These are phyloP conservation scores for Drosophila paranaensis DNA, from an alignment of 2,888 invertebrate genomes.

Conservation along the genomic window DNA sequence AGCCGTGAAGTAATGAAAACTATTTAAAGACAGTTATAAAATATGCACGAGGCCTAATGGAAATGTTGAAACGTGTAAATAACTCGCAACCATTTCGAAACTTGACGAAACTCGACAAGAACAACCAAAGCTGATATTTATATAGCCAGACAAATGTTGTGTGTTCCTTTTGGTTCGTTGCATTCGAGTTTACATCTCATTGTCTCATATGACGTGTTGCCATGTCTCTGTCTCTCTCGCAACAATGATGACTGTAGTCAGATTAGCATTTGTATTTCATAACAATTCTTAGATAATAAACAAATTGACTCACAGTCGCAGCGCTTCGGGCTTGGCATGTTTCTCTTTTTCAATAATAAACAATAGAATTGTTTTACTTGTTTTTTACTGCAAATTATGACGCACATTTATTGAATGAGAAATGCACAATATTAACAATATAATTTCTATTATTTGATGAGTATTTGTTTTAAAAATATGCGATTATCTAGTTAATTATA, in stretches of 20 bases:
- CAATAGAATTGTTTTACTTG: slow-evolving; percentile 22
- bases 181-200: slow-evolving; percentile 20
- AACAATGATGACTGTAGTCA: slow-evolving; percentile 16
- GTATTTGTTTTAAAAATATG: background rate
- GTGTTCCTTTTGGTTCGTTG: slow-evolving; percentile 6
- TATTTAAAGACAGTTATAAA: slow-evolving; percentile 73
- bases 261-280: slow-evolving; percentile 24
- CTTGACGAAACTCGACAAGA: slow-evolving; percentile 17
- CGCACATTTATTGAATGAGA: slow-evolving; percentile 18
- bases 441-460: background rate
- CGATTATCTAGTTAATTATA: background rate
- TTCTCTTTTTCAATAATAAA: slow-evolving; percentile 9
- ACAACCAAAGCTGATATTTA: slow-evolving; percentile 3
- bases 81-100: slow-evolving; percentile 38
- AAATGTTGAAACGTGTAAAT: slow-evolving; percentile 66
- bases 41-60: slow-evolving; percentile 67
- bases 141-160: slow-evolving; percentile 18
- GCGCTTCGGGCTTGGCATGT: background rate
- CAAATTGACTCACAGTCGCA: slow-evolving; percentile 27
- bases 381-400: slow-evolving; percentile 15
- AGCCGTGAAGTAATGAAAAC: slow-evolving; percentile 67
- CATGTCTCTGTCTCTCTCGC: background rate
- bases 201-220: slow-evolving; percentile 8
- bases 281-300: slow-evolving; percentile 31
- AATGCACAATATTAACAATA: slow-evolving; percentile 9